Conservation (phyloP, 2,888 invertebrate species). For the Drosophila ustulata region DNA sequence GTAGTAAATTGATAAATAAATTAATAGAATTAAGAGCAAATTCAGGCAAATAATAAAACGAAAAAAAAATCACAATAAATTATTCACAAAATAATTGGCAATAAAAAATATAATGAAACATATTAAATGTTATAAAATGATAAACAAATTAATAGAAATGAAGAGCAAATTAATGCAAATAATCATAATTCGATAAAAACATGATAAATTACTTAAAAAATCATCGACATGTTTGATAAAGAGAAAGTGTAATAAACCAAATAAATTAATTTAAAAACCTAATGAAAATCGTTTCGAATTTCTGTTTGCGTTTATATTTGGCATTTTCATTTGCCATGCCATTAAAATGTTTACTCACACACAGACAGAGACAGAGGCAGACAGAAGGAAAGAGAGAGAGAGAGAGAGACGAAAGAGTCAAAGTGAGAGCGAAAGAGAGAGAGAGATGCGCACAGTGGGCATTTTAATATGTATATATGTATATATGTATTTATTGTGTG, state of each 20-base stretch:
- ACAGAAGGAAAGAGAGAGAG: neutral
- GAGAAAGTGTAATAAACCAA: slow-evolving; percentile 5
- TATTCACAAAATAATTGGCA: too few relatives aligned
- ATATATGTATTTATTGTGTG: slow-evolving; percentile 36
- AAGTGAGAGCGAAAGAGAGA: neutral
- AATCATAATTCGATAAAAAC: neutral
- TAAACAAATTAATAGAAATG: too few relatives aligned
- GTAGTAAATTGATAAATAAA: neutral
- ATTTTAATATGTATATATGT: slow-evolving; percentile 31
- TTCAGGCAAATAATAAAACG: too few relatives aligned
- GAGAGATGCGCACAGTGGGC: slow-evolving; percentile 11
- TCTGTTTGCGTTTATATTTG: slow-evolving; percentile 25
- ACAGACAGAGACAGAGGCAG: neutral
- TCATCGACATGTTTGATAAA: neutral
- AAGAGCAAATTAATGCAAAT: too few relatives aligned
- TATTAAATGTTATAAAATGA: too few relatives aligned
- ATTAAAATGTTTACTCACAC: slow-evolving; percentile 19
- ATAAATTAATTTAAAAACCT: slow-evolving; percentile 7
- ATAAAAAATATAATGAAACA: too few relatives aligned
- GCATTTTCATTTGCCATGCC: slow-evolving; percentile 24
- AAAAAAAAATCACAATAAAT: too few relatives aligned
- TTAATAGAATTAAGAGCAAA: too few relatives aligned
- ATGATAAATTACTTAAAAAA: neutral
- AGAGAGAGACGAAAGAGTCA: neutral
- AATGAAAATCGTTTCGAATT: slow-evolving; percentile 11